A percentile compares a stretch with the other conserved stretches of the same genome.
Conservation (phyloP, 2,113 vertebrate species). For the Sylvietta virens region DNA sequence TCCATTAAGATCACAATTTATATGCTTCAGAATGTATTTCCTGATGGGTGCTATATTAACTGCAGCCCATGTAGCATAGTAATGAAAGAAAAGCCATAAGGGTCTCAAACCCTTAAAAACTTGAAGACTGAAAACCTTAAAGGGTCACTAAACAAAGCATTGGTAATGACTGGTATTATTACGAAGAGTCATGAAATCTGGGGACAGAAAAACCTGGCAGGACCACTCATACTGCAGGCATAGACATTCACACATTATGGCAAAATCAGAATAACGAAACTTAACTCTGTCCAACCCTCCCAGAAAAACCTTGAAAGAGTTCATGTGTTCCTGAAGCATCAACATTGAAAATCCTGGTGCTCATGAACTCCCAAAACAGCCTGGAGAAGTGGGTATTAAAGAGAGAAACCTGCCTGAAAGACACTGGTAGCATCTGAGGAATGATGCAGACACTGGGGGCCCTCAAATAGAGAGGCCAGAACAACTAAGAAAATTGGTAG, state of each 20-base stretch:
- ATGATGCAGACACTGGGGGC: neutral
- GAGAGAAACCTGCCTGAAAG: neutral
- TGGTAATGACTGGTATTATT: neutral
- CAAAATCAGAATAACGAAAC: neutral
- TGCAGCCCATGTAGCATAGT: neutral
- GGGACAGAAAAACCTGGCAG: accelerated
- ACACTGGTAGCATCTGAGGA: neutral
- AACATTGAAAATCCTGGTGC: neutral
- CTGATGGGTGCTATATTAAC: neutral
- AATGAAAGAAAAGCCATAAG: neutral
- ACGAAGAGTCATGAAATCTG: neutral
- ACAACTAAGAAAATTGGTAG: neutral
- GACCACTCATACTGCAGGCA: neutral
- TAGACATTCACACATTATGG: neutral
- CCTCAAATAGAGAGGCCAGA: neutral
- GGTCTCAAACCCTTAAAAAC: neutral
- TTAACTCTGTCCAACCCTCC: neutral
- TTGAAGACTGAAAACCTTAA: neutral
- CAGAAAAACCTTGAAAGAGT: neutral
- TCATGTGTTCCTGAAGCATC: neutral
- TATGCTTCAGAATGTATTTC: neutral
- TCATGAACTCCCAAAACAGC: neutral
- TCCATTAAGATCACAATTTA: neutral
- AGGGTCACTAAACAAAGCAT: neutral
- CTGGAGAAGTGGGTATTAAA: neutral